These are phyloP conservation scores for Cepphus grylle DNA, from an alignment of 2,113 vertebrate species.

Conservation along the genomic window DNA sequence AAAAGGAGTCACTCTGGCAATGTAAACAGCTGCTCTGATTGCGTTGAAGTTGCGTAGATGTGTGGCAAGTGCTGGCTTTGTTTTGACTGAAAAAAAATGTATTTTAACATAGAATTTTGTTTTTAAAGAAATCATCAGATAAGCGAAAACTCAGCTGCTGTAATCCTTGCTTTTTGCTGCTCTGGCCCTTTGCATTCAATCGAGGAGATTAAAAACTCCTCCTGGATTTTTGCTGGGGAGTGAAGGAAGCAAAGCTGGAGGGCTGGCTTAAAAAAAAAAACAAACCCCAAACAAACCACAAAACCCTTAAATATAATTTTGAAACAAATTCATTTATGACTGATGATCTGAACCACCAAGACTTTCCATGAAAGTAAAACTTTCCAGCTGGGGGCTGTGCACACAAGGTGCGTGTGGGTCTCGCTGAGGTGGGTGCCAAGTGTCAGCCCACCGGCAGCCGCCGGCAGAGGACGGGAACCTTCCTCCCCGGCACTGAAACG, in stretches of 20 bases:
- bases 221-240: neutral
- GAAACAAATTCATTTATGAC: neutral
- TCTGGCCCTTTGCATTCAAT: neutral
- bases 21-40: neutral
- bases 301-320: neutral
- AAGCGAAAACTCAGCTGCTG: neutral
- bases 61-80: neutral
- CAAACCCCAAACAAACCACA: neutral
- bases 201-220: neutral
- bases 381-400: neutral
- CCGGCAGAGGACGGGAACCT: neutral
- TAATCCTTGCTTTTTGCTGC: neutral
- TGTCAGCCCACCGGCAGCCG: neutral
- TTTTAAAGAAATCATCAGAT: neutral
- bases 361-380: neutral
- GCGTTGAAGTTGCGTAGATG: neutral
- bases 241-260: neutral
- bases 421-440: neutral
- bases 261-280: neutral
- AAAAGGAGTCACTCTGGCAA: neutral
- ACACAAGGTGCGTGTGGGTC: rapidly evolving
- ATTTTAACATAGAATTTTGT: neutral
- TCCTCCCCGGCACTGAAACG: neutral
- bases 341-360: neutral
- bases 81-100: neutral